A percentile compares a stretch with the other conserved stretches of the same genome.
phyloP scores from a whole-genome alignment of 2,113 vertebrate genomes.

The Tupaia chinensis region DNA sequence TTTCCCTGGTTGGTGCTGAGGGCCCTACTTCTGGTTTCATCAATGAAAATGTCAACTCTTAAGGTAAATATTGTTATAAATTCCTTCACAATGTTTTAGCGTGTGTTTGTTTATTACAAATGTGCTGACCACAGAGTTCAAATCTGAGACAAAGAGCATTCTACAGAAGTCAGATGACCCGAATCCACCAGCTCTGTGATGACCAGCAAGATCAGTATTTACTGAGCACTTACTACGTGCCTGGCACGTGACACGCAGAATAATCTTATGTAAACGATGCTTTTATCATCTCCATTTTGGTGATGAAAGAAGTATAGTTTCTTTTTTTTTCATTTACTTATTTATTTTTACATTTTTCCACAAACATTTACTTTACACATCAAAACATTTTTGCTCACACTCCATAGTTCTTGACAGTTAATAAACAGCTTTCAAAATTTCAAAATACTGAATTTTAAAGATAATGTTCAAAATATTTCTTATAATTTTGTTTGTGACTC shows the following conservation, averaged over 20 bases:
- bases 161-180: neutral
- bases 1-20: neutral
- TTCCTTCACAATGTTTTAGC: neutral
- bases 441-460: too few species aligned
- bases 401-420: too few species aligned
- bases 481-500: too few species aligned
- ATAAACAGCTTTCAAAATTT: too few species aligned
- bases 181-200: neutral
- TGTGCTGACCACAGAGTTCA: neutral
- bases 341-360: too few species aligned
- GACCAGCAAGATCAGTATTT: neutral
- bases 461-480: too few species aligned
- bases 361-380: too few species aligned
- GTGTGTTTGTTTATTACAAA: neutral
- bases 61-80: neutral
- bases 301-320: neutral
- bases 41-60: neutral
- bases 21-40: neutral
- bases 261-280: neutral
- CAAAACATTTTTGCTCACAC: too few species aligned
- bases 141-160: neutral
- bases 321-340: too few species aligned
- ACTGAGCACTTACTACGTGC: neutral
- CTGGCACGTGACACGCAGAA: neutral
- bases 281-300: neutral